Conservation (phyloP, 2,113 vertebrate genomes). For the Notothenia rossii region DNA sequence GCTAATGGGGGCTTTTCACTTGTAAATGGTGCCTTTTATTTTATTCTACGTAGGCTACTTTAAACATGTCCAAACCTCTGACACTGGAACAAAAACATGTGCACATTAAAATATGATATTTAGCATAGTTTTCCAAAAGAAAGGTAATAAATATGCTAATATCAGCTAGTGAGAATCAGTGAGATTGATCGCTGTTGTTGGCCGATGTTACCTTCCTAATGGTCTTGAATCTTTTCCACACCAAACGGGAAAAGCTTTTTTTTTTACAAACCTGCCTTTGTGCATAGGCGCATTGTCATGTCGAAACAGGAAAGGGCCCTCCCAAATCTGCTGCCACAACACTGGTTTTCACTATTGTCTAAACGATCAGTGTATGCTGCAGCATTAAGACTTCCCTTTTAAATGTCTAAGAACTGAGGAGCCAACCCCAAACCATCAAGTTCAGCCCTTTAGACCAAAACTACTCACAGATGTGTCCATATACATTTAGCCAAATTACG, state of each 20-base stretch:
- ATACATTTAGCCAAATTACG: neutral
- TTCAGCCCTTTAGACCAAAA: neutral
- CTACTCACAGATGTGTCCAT: constrained; percentile 1
- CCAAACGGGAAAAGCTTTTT: neutral
- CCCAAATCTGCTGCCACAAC: constrained; percentile 4
- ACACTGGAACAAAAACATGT: neutral
- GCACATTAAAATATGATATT: neutral
- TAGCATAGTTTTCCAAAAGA: neutral
- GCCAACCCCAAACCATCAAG: neutral
- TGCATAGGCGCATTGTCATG: constrained; percentile 9
- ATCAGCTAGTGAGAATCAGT: neutral
- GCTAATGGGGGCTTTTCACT: neutral
- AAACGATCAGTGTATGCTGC: neutral
- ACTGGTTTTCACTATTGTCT: constrained; percentile 8
- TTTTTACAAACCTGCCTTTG: neutral
- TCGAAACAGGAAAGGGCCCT: constrained; percentile 26
- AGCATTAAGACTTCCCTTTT: neutral
- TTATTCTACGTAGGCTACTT: neutral
- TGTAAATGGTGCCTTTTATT: neutral
- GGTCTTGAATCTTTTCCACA: neutral
- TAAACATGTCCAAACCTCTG: neutral
- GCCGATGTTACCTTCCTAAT: neutral
- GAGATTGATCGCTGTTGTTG: neutral
- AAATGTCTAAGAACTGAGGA: neutral
- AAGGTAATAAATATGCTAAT: neutral